phyloP scores from a whole-genome alignment of 2,888 invertebrate species.

The Macaria notata region DNA sequence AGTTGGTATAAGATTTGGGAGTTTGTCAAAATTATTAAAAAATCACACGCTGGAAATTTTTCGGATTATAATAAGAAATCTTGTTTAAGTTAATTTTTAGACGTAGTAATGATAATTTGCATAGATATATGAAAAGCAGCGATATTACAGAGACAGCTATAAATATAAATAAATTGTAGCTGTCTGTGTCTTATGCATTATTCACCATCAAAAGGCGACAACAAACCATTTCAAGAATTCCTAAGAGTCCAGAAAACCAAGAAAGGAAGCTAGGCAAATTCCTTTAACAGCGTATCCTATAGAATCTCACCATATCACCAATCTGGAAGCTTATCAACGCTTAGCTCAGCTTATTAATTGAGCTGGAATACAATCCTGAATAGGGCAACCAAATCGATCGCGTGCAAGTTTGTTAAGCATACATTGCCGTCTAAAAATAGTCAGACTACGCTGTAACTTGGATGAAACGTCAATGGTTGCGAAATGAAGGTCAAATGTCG shows the following conservation, averaged over 20 bases:
- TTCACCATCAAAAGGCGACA: neutral
- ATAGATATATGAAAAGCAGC: no score
- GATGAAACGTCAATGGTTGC: conserved; percentile 48
- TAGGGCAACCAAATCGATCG: neutral
- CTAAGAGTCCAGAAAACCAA: neutral
- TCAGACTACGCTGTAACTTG: conserved; percentile 22
- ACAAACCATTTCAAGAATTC: conserved; percentile 2
- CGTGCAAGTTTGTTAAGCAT: conserved; percentile 24
- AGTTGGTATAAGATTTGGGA: no score
- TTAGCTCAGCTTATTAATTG: conserved; percentile 14
- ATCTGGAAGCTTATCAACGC: conserved; percentile 11
- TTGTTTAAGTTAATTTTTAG: no score
- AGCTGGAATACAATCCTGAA: conserved; percentile 4
- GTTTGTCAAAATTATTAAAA: no score
- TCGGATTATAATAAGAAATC: no score
- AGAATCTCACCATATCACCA: conserved; percentile 5
- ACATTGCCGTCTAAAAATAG: conserved; percentile 40
- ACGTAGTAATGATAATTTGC: no score
- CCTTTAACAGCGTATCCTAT: conserved; percentile 2
- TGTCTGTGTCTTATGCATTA: neutral
- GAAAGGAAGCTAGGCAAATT: neutral
- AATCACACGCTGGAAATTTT: no score
- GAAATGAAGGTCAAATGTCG: conserved; percentile 59
- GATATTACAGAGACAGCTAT: no score
- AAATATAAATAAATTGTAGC: no score